Percentiles rank a stretch among this genome's conserved stretches.
Conservation (phyloP, 2,113 vertebrate species). For the Daphoenositta chrysoptera region DNA sequence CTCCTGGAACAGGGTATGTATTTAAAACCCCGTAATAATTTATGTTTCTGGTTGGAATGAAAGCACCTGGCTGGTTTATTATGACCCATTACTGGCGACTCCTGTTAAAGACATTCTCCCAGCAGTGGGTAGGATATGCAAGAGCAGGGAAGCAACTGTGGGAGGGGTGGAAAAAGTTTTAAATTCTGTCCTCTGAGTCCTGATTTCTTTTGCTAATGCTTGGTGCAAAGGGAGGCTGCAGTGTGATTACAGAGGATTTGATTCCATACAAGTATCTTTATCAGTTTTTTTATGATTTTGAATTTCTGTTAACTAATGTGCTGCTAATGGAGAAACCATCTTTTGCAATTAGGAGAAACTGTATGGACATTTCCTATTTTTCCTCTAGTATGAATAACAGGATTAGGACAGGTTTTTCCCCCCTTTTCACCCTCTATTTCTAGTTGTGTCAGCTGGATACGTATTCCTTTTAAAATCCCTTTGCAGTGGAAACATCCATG, state of each 20-base stretch:
- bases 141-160: background rate
- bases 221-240: background rate
- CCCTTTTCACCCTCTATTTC: background rate
- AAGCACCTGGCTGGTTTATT: background rate
- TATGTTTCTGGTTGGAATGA: background rate
- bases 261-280: background rate
- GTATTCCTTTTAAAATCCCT: background rate
- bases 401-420: background rate
- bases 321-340: background rate
- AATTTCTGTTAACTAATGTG: background rate
- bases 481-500: background rate
- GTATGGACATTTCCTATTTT: background rate
- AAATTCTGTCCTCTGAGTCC: background rate
- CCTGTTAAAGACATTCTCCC: background rate
- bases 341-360: background rate
- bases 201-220: rapidly evolving
- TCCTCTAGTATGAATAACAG: background rate
- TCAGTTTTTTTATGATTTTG: background rate
- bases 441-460: background rate
- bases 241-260: background rate
- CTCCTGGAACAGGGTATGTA: background rate
- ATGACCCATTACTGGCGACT: background rate
- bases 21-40: background rate
- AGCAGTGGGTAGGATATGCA: background rate
- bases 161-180: background rate